Percentiles rank a stretch among this genome's conserved stretches.
phyloP scores from a whole-genome alignment of 2,888 invertebrate genomes.

The Eristalis arbustorum region DNA sequence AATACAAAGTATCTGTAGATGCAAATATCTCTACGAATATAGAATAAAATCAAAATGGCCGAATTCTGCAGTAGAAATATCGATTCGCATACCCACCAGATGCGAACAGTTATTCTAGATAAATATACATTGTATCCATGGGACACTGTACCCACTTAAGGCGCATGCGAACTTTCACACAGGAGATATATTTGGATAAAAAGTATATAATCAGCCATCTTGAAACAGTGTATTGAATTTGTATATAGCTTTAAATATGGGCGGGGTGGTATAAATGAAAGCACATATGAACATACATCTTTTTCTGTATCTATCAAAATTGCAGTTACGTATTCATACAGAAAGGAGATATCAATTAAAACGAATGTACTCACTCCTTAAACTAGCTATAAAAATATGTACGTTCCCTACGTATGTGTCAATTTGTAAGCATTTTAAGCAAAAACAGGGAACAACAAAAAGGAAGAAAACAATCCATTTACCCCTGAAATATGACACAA shows the following conservation, averaged over 20 bases:
- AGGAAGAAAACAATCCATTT: background rate
- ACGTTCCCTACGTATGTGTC: background rate
- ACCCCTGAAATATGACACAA: constrained; percentile 64
- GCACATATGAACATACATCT: too few relatives aligned
- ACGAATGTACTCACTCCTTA: constrained; percentile 31
- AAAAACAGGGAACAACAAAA: too few relatives aligned
- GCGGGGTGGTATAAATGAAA: too few relatives aligned
- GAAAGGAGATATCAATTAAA: too few relatives aligned
- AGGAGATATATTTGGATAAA: background rate
- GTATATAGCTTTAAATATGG: too few relatives aligned
- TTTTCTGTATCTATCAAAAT: too few relatives aligned
- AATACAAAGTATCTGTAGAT: background rate
- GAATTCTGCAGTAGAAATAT: constrained; percentile 38
- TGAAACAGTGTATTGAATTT: constrained; percentile 1
- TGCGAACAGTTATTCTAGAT: background rate
- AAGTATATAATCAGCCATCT: constrained; percentile 58
- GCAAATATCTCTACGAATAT: background rate
- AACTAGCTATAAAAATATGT: constrained; percentile 61
- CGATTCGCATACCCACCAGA: constrained; percentile 23
- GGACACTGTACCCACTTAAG: background rate
- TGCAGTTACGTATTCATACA: too few relatives aligned
- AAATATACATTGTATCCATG: constrained; percentile 5
- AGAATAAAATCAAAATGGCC: constrained; percentile 31
- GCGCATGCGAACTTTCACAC: constrained; percentile 46
- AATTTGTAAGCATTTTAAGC: too few relatives aligned